A percentile compares a stretch with the other conserved stretches of the same genome.
Evolutionary conservation across 1,140 invertebrate species (phyloP).

Genomic region (Drosophila orosa): DNA sequence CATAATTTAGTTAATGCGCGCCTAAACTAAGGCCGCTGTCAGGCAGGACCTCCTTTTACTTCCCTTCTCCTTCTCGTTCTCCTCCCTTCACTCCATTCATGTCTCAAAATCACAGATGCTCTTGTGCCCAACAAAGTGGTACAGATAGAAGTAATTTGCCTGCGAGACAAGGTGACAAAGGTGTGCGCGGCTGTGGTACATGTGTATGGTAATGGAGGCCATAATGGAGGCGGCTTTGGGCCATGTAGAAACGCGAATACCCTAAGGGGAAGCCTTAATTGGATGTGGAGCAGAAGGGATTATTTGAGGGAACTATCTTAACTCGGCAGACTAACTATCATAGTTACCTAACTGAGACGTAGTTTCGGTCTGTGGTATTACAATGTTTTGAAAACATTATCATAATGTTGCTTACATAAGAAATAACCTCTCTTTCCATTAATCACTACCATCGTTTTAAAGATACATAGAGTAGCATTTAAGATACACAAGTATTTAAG

Average conservation of each 20-base stretch:
- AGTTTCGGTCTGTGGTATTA: background rate
- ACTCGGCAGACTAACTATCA: too few species aligned
- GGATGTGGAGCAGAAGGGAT: slow-evolving; percentile 11
- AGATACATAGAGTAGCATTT: background rate
- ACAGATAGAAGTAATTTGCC: slow-evolving; percentile 59
- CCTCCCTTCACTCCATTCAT: background rate
- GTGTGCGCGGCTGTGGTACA: slow-evolving; percentile 9
- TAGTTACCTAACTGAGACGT: background rate
- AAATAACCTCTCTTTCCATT: background rate
- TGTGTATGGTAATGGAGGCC: slow-evolving; percentile 33
- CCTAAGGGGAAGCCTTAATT: slow-evolving; percentile 8
- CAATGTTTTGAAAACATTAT: background rate
- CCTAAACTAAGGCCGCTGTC: slow-evolving; percentile 29
- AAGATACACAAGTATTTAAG: background rate
- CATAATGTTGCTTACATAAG: too few species aligned
- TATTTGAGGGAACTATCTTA: background rate
- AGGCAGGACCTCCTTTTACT: slow-evolving; percentile 3
- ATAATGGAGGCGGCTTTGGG: slow-evolving; percentile 12
- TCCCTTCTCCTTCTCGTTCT: background rate
- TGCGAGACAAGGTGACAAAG: slow-evolving; percentile 48
- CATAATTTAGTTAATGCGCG: slow-evolving; percentile 51
- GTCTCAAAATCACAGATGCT: slow-evolving; percentile 28
- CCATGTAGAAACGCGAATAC: slow-evolving; percentile 6
- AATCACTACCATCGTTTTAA: background rate
- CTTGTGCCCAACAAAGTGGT: slow-evolving; percentile 34